Evolutionary conservation across 1,140 invertebrate genomes (phyloP), one percentile per base, ranked within the genome.

Genomic region (Drosophila punjabiensis): DNA sequence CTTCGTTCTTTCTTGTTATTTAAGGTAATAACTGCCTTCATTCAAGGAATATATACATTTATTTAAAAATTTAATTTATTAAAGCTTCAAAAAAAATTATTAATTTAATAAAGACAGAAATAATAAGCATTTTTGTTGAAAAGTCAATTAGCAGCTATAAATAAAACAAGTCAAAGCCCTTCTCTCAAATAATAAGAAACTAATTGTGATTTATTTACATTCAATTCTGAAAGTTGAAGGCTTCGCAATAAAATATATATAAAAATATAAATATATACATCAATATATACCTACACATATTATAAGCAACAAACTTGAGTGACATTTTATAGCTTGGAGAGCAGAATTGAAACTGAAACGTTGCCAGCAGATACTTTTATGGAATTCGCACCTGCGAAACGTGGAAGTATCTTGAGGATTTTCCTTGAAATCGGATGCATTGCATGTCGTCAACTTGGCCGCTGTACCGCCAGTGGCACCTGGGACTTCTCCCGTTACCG

Each of bases 381-480:
- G 52, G 56, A 62, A 63, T 56, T 77, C 41, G 68, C 68, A 69
- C 50, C 74, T 69, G 50, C 56, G 32, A 45, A 60, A 45, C 28
- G 48, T 55, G 35, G 24, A 58, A 30, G 33, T 35, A 28, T 43
- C 59, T 41, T 10, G 4, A 9, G 41, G 55, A 52, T 53, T 48
- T 68, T 48, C 4, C 35, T 45, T 20, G 75, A 78, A 78, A 79
- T 77, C 63, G 63, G 74, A 77, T 62, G 58, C 56, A 6, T 32
- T n/a, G 45, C 70, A 74, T 61, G 70, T 74, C 59, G 50, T 70
- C 76, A 58, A 53, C 50, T 45, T 47, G 41, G 53, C 47, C 59
- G 67, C 45, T 20, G 28, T n/a, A 28, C 20, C 64, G 16, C 45
- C 48, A 39, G 58, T 52, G 39, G 65, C 67, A n/a, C n/a, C 61